A percentile compares a stretch with the other conserved stretches of the same genome.
Conservation (phyloP, 2,113 vertebrate species). For the Galbula dea region DNA sequence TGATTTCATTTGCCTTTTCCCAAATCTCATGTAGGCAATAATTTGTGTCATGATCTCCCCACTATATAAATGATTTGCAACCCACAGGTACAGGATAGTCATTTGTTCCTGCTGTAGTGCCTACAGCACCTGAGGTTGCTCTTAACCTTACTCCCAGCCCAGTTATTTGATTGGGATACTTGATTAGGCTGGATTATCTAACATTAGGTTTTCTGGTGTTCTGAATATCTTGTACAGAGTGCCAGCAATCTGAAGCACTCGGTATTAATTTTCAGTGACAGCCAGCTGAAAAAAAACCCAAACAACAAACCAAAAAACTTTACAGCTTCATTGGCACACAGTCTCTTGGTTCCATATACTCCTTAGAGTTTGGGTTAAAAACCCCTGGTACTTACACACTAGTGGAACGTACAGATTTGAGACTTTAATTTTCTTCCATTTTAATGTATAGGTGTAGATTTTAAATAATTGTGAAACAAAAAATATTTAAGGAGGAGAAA, state of each 20-base stretch:
- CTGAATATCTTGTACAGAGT: neutral
- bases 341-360: neutral
- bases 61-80: neutral
- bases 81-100: neutral
- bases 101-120: neutral
- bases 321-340: neutral
- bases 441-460: neutral
- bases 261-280: neutral
- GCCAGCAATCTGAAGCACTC: neutral
- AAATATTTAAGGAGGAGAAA: neutral
- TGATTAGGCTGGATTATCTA: neutral
- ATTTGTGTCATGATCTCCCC: neutral
- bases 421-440: neutral
- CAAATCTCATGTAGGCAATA: neutral
- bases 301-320: no score
- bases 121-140: neutral
- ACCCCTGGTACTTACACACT: accelerated
- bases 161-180: neutral
- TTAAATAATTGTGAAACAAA: neutral
- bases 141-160: neutral
- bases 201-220: neutral
- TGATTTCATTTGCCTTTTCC: neutral
- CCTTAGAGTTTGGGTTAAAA: neutral
- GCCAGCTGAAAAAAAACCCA: neutral
- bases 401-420: neutral